Evolutionary conservation across 2,797 vertebrate species (phyloP), one percentile per base, ranked within the genome.

Genomic region (Gymnodraco acuticeps): DNA sequence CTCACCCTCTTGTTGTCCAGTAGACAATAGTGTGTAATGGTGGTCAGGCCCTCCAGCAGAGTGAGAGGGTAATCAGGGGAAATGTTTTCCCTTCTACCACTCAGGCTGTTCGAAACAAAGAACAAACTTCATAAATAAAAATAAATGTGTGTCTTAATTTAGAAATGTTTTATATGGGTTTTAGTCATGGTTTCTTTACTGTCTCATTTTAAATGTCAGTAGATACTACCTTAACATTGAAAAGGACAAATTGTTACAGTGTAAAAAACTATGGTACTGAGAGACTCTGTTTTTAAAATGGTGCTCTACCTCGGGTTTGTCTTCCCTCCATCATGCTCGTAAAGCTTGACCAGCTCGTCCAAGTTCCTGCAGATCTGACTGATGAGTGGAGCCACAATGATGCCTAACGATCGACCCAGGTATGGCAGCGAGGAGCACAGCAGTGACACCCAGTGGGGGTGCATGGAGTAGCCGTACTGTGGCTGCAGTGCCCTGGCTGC

Each of bases 11-110:
- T 98, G 75, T 96, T 95, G 80, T 99, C 98, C 90, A 99, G 87
- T 43, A 99, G 95, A 90, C 98, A 99, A 77, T 97, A 98, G 87
- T 99, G 98, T 67, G 96, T 93, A 45, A 99, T 98, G 66, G 96
- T 95, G 61, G 97, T 99, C 66, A 99, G 94, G 19, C 98, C 98
- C 94, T 99, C 98, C 52, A 99, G 83, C 41, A 99, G 95, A 43
- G 97, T 99, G 51, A 99, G 93, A 27, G 96, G 96, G 71, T 99
- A 99, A 88, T 99, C 98, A 4, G 98, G 98, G 0, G 98, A 95
- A 67, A 99, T 95, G 82, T 98, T 99, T 90, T 99, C 98, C 80
- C 89, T 96, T 90, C 94, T 97, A 16, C 93, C 92, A 77, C 91
- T 94, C 14, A 92, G 75, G 86, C 96, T 97, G 87, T 80, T 43